Evolutionary conservation across 2,888 invertebrate genomes (phyloP).

Genomic region (Vesta saturnalis): DNA sequence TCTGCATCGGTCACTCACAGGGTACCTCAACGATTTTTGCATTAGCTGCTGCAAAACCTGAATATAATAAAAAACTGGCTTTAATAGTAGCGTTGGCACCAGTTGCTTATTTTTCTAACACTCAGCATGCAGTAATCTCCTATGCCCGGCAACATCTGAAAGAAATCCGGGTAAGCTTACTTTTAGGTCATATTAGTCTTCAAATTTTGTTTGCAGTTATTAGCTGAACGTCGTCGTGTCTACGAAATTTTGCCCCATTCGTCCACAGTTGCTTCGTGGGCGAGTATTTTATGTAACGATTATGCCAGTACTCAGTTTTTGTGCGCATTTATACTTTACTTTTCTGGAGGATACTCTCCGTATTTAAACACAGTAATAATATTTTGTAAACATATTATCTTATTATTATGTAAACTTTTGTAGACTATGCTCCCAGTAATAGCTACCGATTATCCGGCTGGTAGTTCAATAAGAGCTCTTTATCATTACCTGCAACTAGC

Average conservation of each 20-base stretch:
- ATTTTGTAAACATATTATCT: background rate
- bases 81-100: slow-evolving; percentile 71
- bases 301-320: background rate
- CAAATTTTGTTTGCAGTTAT: background rate
- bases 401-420: background rate
- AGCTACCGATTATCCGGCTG: slow-evolving; percentile 46
- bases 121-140: slow-evolving; percentile 55
- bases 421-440: slow-evolving; percentile 32
- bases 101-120: slow-evolving; percentile 65
- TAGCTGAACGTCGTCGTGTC: background rate
- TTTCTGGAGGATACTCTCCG: background rate
- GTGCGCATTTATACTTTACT: background rate
- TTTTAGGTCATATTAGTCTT: background rate
- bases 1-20: slow-evolving; percentile 78
- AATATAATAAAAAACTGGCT: slow-evolving; percentile 69
- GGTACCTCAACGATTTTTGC: slow-evolving; percentile 72
- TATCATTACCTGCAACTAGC: slow-evolving; percentile 65
- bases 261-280: background rate
- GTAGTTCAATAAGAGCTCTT: slow-evolving; percentile 63
- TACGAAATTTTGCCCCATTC: background rate
- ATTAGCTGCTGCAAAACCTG: slow-evolving; percentile 66
- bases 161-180: background rate
- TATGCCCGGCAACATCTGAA: background rate
- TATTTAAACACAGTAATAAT: background rate
- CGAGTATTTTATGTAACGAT: background rate